Percentiles rank a stretch among this genome's conserved stretches.
Evolutionary conservation across 2,113 vertebrate species (phyloP).

Genomic region (Xenopus tropicalis): UCB_Xtro_10.0 CM004448.2:54630001-54630500

Average conservation of each 20-base stretch:
- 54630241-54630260: slow-evolving; percentile 21
- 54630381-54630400: too few species aligned
- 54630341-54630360: too few species aligned
- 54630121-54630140: background rate
- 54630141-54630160: background rate
- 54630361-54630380: too few species aligned
- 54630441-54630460: too few species aligned
- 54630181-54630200: slow-evolving; percentile 12
- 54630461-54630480: too few species aligned
- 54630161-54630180: background rate
- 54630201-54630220: slow-evolving; percentile 6
- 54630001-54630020: slow-evolving; percentile 29
- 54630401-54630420: too few species aligned
- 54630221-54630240: slow-evolving; percentile 2
- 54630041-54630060: background rate
- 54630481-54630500: too few species aligned
- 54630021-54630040: slow-evolving; percentile 10
- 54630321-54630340: slow-evolving; percentile 1
- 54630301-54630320: slow-evolving; percentile 20
- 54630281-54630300: background rate
- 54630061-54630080: background rate
- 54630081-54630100: slow-evolving; percentile 8
- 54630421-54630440: too few species aligned
- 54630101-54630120: background rate
- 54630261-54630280: slow-evolving; percentile 33